Percentiles rank a stretch among this genome's conserved stretches.
phyloP scores from a whole-genome alignment of 2,797 vertebrate genomes.

The Melanotaenia trifasciata region DNA sequence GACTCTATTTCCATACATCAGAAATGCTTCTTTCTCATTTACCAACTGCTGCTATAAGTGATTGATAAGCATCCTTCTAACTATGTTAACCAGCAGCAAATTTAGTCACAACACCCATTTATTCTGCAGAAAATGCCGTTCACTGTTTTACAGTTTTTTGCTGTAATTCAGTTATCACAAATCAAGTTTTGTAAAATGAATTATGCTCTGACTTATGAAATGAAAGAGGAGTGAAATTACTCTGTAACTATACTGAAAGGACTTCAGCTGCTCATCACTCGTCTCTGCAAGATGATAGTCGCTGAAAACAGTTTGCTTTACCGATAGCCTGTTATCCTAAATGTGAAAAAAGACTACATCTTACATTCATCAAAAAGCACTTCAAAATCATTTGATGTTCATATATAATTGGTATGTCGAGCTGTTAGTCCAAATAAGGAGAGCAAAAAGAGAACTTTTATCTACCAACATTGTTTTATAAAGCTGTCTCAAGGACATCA shows the following conservation, averaged over 20 bases:
- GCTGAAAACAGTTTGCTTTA: background rate
- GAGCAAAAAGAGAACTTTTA: background rate
- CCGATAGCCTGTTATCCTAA: background rate
- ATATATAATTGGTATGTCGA: background rate
- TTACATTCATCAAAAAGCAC: background rate
- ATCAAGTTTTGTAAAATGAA: background rate
- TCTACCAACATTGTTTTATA: background rate
- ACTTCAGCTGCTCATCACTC: constrained; percentile 10
- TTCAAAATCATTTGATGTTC: background rate
- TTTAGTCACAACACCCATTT: constrained; percentile 15
- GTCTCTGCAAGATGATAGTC: background rate
- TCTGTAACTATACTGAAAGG: background rate
- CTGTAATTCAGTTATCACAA: constrained; percentile 33
- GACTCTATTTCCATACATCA: constrained; percentile 39
- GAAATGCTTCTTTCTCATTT: constrained; percentile 47
- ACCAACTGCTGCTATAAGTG: constrained; percentile 37
- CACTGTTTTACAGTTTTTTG: constrained; percentile 1
- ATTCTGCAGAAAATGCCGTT: background rate
- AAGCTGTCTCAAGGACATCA: background rate
- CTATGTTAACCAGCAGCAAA: constrained; percentile 33
- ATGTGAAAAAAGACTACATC: background rate
- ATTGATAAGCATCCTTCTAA: constrained; percentile 33
- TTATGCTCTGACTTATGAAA: background rate
- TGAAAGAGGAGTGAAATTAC: background rate
- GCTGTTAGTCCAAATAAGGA: background rate